These are phyloP conservation scores for Drosophila nr. medialis DNA, from an alignment of 2,888 invertebrate genomes.

Conservation along the genomic window DNA sequence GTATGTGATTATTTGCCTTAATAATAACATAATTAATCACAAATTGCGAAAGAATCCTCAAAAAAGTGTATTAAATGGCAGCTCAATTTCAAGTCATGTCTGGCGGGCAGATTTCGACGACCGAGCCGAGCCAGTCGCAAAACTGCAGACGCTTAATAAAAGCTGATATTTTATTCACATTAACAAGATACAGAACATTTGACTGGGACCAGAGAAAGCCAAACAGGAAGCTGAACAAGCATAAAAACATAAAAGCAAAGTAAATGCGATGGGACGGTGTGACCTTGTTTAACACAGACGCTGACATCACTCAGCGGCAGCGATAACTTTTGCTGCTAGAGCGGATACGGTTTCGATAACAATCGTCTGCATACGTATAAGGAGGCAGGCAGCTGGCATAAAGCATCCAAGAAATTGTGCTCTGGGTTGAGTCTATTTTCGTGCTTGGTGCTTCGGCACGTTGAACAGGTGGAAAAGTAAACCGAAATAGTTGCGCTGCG, in stretches of 20 bases:
- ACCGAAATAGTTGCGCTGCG: constrained; percentile 60
- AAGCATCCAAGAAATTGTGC: constrained; percentile 37
- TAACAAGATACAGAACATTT: constrained; percentile 28
- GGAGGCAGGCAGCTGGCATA: constrained; percentile 35
- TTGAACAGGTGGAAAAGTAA: constrained; percentile 60
- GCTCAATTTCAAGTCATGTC: constrained; percentile 4
- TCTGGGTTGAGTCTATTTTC: constrained; percentile 61
- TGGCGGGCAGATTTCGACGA: constrained; percentile 1
- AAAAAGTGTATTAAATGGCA: neutral
- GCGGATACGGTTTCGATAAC: constrained; percentile 74
- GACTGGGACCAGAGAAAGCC: constrained; percentile 1
- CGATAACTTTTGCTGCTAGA: constrained; percentile 58
- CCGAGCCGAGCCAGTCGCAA: constrained; percentile 16
- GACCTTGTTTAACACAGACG: constrained; percentile 29
- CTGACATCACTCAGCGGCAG: neutral
- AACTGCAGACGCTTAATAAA: constrained; percentile 41
- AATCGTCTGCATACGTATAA: constrained; percentile 38
- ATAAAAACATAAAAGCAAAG: neutral
- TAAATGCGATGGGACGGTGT: constrained; percentile 7
- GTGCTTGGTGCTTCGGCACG: constrained; percentile 10
- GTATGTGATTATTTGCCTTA: neutral
- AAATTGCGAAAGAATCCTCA: neutral
- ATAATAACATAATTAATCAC: neutral
- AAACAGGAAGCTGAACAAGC: neutral
- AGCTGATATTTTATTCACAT: constrained; percentile 43